Percentiles rank a stretch among this genome's conserved stretches.
Conservation (phyloP, 2,888 invertebrate species). For the Entomobrya multifasciata region DNA sequence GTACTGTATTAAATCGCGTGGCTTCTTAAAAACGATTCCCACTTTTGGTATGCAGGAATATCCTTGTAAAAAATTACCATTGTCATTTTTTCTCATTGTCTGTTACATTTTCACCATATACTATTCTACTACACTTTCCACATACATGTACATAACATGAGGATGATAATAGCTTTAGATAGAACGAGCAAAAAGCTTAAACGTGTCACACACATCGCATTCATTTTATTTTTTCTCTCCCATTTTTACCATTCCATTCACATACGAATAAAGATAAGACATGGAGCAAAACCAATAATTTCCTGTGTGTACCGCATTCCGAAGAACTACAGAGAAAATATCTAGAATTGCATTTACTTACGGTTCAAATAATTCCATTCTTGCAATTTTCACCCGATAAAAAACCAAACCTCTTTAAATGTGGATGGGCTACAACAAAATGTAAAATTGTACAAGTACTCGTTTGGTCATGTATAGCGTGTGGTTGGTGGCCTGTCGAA, state of each 20-base stretch:
- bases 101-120: conserved; percentile 4
- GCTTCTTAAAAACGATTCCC: conserved; percentile 7
- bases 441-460: too few species aligned
- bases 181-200: conserved; percentile 25
- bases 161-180: conserved; percentile 27
- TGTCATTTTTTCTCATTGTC: conserved; percentile 48
- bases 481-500: conserved; percentile 3
- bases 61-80: conserved; percentile 59
- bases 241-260: background rate
- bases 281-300: conserved; percentile 55
- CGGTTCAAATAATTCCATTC: conserved; percentile 54
- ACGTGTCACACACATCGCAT: conserved; percentile 48
- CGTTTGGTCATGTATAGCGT: too few species aligned
- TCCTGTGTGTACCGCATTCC: conserved; percentile 8
- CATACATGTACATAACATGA: background rate
- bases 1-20: too few species aligned
- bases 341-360: conserved; percentile 31
- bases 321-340: background rate
- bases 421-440: background rate
- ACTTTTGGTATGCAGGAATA: conserved; percentile 23
- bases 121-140: too few species aligned
- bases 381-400: conserved; percentile 56
- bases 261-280: too few species aligned
- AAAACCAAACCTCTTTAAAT: conserved; percentile 18
- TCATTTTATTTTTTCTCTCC: conserved; percentile 28